Evolutionary conservation across 2,113 vertebrate species (phyloP).

Genomic region (Ancistrus triradiatus): DNA sequence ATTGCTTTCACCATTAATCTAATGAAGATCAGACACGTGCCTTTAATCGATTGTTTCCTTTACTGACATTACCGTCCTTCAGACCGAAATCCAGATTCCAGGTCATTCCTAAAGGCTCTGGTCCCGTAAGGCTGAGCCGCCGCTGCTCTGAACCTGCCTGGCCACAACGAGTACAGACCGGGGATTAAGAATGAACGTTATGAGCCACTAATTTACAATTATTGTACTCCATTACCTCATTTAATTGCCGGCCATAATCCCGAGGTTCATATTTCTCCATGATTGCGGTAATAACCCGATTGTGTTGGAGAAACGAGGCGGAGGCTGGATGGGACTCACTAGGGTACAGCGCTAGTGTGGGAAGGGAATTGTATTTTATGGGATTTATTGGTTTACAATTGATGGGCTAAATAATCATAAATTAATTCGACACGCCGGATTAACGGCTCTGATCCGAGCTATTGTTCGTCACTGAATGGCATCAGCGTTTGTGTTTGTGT

Average conservation of each 20-base stretch:
- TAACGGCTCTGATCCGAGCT: background rate
- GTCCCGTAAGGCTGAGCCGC: too few relatives aligned
- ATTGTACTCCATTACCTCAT: conserved; percentile 9
- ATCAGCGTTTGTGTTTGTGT: too few relatives aligned
- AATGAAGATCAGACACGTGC: too few relatives aligned
- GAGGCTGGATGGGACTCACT: background rate
- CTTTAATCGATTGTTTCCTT: too few relatives aligned
- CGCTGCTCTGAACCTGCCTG: too few relatives aligned
- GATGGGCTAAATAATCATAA: background rate
- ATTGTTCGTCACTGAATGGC: too few relatives aligned
- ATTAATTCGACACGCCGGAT: background rate
- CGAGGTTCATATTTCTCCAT: conserved; percentile 4
- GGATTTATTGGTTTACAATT: background rate
- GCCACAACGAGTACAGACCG: too few relatives aligned
- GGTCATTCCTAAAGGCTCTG: too few relatives aligned
- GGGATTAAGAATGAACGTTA: conserved; percentile 20
- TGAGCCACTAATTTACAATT: conserved; percentile 17
- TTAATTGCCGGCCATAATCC: conserved; percentile 16
- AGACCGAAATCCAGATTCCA: too few relatives aligned
- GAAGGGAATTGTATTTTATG: background rate
- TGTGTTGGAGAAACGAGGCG: background rate
- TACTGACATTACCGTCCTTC: too few relatives aligned
- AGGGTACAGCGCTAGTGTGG: background rate
- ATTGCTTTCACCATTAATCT: too few relatives aligned
- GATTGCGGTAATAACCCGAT: conserved; percentile 1